These are phyloP conservation scores for Tetramorium parvispinum DNA, from an alignment of 1,140 invertebrate species.

Conservation along the genomic window DNA sequence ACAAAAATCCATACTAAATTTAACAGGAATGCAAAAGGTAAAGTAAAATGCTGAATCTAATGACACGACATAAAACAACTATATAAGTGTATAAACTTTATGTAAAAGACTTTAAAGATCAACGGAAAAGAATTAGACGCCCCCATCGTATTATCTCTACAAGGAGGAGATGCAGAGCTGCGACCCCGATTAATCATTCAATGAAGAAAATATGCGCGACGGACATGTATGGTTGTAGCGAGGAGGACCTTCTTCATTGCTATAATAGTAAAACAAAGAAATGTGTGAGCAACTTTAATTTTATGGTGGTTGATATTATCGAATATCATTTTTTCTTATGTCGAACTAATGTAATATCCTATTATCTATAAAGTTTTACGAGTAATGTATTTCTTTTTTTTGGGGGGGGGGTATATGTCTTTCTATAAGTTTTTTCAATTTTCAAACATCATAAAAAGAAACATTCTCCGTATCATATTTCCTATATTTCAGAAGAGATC, in stretches of 20 bases:
- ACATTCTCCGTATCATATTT: neutral
- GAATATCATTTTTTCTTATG: neutral
- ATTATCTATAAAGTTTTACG: neutral
- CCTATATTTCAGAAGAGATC: constrained; percentile 7
- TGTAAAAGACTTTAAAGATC: constrained; percentile 35
- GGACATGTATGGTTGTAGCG: neutral
- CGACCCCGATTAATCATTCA: constrained; percentile 76
- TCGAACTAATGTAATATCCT: neutral
- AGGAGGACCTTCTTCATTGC: constrained; percentile 37
- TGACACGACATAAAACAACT: neutral
- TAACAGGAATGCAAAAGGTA: neutral
- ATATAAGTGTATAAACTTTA: neutral
- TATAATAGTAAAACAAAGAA: constrained; percentile 48
- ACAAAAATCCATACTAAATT: neutral
- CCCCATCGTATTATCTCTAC: constrained; percentile 29
- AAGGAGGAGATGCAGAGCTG: constrained; percentile 58
- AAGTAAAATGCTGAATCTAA: no score
- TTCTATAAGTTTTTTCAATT: neutral
- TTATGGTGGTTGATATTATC: neutral
- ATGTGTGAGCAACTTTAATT: neutral
- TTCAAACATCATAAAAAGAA: neutral
- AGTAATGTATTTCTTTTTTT: constrained; percentile 2
- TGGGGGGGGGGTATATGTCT: neutral
- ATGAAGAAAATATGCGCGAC: constrained; percentile 66
- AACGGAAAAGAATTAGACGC: constrained; percentile 36